Conservation (phyloP, 2,888 invertebrate species). For the Beris morrisii region DNA sequence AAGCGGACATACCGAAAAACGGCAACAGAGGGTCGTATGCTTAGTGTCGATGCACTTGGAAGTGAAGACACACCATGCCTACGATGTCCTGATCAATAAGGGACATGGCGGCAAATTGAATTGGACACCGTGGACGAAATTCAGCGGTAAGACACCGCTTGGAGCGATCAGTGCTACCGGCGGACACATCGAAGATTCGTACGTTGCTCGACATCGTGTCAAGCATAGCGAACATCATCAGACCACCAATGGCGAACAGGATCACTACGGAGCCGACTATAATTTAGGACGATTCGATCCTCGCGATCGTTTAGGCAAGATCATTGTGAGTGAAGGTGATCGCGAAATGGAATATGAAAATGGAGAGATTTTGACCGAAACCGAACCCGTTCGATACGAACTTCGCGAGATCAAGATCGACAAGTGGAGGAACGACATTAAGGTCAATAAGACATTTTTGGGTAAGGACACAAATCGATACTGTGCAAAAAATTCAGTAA, state of each 20-base stretch:
- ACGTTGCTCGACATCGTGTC: constrained; percentile 58
- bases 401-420: constrained; percentile 68
- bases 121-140: constrained; percentile 78
- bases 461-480: constrained; percentile 53
- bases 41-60: constrained; percentile 65
- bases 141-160: constrained; percentile 62
- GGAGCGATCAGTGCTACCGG: constrained; percentile 65
- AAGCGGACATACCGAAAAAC: constrained; percentile 61
- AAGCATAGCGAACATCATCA: constrained; percentile 41
- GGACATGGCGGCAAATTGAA: constrained; percentile 74
- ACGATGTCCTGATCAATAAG: constrained; percentile 76
- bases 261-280: constrained; percentile 50
- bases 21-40: constrained; percentile 65
- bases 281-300: constrained; percentile 72
- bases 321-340: constrained; percentile 68
- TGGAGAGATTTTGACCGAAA: constrained; percentile 78
- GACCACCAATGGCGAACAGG: constrained; percentile 34
- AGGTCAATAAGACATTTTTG: constrained; percentile 60
- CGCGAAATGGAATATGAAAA: constrained; percentile 61
- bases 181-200: constrained; percentile 47
- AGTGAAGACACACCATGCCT: constrained; percentile 62
- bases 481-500: neutral
- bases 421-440: constrained; percentile 59
- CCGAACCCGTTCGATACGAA: constrained; percentile 77
- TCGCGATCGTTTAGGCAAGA: constrained; percentile 67